Evolutionary conservation across 2,113 vertebrate species (phyloP).

Genomic region (Phoenicopterus ruber): DNA sequence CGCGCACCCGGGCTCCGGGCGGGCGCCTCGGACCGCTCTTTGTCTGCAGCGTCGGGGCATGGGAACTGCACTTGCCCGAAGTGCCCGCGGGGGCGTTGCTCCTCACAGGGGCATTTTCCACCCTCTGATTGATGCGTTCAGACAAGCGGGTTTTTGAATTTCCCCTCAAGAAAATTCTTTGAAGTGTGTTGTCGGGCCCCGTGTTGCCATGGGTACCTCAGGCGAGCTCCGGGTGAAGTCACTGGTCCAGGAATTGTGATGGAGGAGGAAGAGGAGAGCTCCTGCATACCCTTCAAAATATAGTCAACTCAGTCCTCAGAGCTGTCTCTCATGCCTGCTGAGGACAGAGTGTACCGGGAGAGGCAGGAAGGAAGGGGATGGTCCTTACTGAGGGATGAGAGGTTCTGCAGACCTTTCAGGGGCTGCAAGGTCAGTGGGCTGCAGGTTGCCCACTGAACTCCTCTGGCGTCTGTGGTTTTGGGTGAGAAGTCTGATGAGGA

Average conservation of each 20-base stretch:
- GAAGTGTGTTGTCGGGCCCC: background rate
- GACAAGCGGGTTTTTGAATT: background rate
- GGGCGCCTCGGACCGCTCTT: background rate
- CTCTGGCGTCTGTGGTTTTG: background rate
- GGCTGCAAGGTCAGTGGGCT: background rate
- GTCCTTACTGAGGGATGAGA: background rate
- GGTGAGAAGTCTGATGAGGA: background rate
- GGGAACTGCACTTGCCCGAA: background rate
- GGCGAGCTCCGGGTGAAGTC: background rate
- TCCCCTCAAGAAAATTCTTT: background rate
- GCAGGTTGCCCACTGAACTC: background rate
- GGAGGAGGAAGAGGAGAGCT: background rate
- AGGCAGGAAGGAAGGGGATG: background rate
- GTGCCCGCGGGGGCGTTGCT: background rate
- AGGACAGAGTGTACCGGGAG: background rate
- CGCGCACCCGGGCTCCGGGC: background rate
- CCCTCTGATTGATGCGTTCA: background rate
- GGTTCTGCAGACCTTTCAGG: background rate
- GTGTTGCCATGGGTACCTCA: background rate
- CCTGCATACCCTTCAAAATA: background rate
- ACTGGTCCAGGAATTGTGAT: background rate
- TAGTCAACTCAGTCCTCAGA: background rate
- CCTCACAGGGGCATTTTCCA: background rate
- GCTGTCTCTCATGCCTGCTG: background rate
- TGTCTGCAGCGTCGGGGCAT: conserved; percentile 11